Evolutionary conservation across 2,113 vertebrate genomes (phyloP), one percentile per base, ranked within the genome.

Genomic region (Buteo buteo): DNA sequence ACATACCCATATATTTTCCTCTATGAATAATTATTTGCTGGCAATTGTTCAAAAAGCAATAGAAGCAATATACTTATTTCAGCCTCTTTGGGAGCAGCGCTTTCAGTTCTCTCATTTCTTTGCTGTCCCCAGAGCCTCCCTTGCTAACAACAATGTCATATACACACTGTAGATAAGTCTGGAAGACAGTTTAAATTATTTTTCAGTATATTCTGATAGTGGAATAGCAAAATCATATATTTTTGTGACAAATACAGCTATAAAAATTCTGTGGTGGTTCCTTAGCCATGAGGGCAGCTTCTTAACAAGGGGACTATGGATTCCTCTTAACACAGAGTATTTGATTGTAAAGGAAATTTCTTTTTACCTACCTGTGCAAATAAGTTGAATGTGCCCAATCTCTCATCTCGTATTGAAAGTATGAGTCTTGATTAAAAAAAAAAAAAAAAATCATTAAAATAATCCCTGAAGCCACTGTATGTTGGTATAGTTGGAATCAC

Each of bases 181-280:
- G 10, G 82, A 94, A 97, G 95, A 92, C 91, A 98, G 94, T 85
- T 98, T 92, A 96, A 98, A 97, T 98, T 97, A 97, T 97, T 98
- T 97, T 96, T 95, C 93, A 83, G 81, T 97, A 93, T 96, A 97
- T 96, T 97, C 80, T 91, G 93, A 96, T 95, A 95, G 85, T 54
- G 55, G 89, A 97, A 96, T 86, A n/a, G 57, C 94, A 90, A 95
- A 95, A 96, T 92, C 86, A 92, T 96, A 45, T 88, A 73, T 97
- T 97, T 95, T 85, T 80, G 40, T 45, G 69, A 97, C 81, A 95
- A 95, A 96, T 89, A 47, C 52, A 88, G 84, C 88, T 97, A 84
- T 96, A 97, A 96, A 98, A 94, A 90, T 82, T 94, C 96, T 84
- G 21, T 88, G 64, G 76, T 93, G 38, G 66, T 96, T 94, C 83